Base-by-base conservation (phyloP, 2,888 invertebrate genomes). In the Cheilosia vernalis region DNA sequence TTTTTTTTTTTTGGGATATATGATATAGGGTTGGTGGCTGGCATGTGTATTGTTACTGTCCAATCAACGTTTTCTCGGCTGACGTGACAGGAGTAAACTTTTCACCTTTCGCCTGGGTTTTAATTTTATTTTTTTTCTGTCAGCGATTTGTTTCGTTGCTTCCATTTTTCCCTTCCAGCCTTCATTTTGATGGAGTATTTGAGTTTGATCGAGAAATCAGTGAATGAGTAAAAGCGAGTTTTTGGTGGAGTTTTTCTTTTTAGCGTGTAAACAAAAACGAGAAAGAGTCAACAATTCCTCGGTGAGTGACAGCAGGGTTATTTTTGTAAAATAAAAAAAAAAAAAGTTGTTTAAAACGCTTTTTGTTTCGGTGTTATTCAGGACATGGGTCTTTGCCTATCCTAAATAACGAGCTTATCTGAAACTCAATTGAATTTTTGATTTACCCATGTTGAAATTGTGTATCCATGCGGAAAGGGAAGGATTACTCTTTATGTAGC, bases 61-160 rank as follows among this genome's bases (percentile, higher is more conserved):
- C 79, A 80, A 80, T 80, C 66, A 80, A 73, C 53, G 66, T 42
- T 73, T 60, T 66, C 60, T 66, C 79, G 73, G 66, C 44, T 66
- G 79, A 73, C 72, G 79, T 79, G 72, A 79, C 72, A 53, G 66
- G 42, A 73, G 73, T 49, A 66, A 72, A 73, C 53, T 73, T 73
- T 73, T 80, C 60, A 61, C 53, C 73, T 80, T 80, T 61, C 47
- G 49, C 4, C n/a, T 17, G 15, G 44, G 15, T 44, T 17, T 44
- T n/a, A 0, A n/a, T 33, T 55, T 55, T n/a, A 13, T 47, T 56
- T 19, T 66, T 30, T 19, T 44, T 9, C 27, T 1, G 56, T 9
- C 47, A 27, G 44, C 33, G 53, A 67, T 58, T 69, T 47, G 33
- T 37, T 58, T 40, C 30, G 21, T 24, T 51, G n/a, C 21, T 33